Percentiles rank a stretch among this genome's conserved stretches.
phyloP scores from a whole-genome alignment of 2,888 invertebrate genomes.

The Trichopria drosophilae region DNA sequence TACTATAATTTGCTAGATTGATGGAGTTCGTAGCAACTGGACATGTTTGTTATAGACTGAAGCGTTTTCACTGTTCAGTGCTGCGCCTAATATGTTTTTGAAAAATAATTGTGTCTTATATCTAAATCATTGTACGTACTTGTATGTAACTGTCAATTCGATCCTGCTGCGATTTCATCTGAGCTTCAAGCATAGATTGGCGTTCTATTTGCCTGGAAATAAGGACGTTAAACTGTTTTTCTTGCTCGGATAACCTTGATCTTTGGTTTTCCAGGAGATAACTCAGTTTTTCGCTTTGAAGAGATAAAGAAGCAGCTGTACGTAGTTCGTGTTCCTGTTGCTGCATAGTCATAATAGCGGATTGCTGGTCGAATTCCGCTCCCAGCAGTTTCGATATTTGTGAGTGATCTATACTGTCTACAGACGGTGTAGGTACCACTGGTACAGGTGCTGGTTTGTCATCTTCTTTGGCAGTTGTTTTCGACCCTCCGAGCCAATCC shows the following conservation, averaged over 20 bases:
- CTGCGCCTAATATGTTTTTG: no score
- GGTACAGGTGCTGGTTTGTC: conserved; percentile 14
- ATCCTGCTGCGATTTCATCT: conserved; percentile 51
- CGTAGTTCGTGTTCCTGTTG: conserved; percentile 50
- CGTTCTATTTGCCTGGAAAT: conserved; percentile 49
- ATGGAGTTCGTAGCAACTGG: no score
- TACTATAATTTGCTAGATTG: no score
- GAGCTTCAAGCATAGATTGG: conserved; percentile 47
- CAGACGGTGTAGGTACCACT: neutral
- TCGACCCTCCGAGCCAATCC: conserved; percentile 50
- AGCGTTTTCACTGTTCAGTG: no score
- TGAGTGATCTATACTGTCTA: conserved; percentile 6
- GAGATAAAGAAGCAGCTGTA: conserved; percentile 44
- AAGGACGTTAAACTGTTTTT: conserved; percentile 48
- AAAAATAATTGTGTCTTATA: neutral
- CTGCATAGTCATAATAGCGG: conserved; percentile 47
- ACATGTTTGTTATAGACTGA: no score
- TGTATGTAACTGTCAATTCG: conserved; percentile 50
- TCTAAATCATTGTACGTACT: conserved; percentile 36
- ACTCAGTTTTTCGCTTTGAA: conserved; percentile 47
- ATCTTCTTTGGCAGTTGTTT: conserved; percentile 34
- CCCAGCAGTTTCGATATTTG: conserved; percentile 37
- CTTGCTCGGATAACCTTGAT: conserved; percentile 43
- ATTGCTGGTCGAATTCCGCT: conserved; percentile 48
- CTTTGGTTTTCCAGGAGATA: conserved; percentile 44